phyloP scores from a whole-genome alignment of 2,888 invertebrate species.

The Oxyteleia sp. region DNA sequence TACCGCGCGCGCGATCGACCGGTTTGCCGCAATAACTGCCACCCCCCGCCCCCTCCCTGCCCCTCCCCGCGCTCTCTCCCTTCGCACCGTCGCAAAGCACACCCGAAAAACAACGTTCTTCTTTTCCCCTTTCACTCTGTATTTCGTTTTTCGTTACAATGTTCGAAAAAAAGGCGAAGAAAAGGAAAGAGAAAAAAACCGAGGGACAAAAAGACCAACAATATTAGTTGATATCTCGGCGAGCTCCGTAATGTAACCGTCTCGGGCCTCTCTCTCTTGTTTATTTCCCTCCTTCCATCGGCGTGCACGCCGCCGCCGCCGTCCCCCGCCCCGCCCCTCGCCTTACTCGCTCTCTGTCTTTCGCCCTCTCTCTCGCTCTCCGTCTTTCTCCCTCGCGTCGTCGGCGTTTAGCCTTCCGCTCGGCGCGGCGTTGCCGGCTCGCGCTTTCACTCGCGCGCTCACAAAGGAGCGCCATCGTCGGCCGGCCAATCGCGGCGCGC shows the following conservation, averaged over 20 bases:
- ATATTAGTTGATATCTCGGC: constrained; percentile 12
- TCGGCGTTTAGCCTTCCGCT: constrained; percentile 77
- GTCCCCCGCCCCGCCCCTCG: too few relatives aligned
- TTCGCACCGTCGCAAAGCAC: too few relatives aligned
- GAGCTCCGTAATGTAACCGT: constrained; percentile 26
- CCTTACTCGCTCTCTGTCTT: too few relatives aligned
- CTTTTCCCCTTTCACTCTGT: too few relatives aligned
- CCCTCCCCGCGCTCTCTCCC: constrained; percentile 44
- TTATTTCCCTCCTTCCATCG: constrained; percentile 74
- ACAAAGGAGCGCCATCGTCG: constrained; percentile 86
- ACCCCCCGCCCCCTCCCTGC: not conserved
- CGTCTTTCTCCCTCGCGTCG: constrained; percentile 63
- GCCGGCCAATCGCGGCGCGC: constrained; percentile 81
- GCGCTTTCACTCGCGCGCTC: constrained; percentile 85
- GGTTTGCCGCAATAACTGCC: constrained; percentile 1
- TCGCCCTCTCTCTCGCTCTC: too few relatives aligned
- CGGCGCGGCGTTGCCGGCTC: constrained; percentile 86
- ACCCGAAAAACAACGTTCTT: too few relatives aligned
- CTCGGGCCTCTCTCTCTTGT: constrained; percentile 61
- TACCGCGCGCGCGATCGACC: not conserved
- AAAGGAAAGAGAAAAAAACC: too few relatives aligned
- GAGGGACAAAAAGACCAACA: not conserved
- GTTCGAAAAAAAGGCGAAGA: too few relatives aligned
- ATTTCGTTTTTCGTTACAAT: too few relatives aligned
- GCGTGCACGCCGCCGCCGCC: constrained; percentile 37